A percentile compares a stretch with the other conserved stretches of the same genome.
phyloP scores from a whole-genome alignment of 2,113 vertebrate species.

The Natator depressus region DNA sequence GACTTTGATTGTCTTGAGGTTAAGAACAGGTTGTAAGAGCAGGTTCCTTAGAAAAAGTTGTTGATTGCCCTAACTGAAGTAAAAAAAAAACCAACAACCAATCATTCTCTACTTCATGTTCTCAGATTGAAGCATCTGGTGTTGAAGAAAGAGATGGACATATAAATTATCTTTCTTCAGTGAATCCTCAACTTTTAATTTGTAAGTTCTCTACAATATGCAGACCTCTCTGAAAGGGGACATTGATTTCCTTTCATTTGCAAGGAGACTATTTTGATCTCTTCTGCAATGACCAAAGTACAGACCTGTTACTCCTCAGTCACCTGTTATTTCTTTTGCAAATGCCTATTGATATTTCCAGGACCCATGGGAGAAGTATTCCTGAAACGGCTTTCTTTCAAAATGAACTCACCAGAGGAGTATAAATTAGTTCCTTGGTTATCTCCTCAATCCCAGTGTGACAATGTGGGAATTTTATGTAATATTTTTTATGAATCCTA shows the following conservation, averaged over 20 bases:
- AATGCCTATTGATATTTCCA: not conserved
- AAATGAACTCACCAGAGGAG: not conserved
- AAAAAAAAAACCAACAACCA: not conserved
- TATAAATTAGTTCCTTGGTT: not conserved
- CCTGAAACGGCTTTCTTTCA: not conserved
- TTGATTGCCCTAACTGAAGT: not conserved
- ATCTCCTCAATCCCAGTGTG: not conserved
- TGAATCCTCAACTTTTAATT: not conserved
- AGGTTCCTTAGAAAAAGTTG: not conserved
- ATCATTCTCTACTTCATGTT: not conserved
- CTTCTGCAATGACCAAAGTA: not conserved
- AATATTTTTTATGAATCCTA: too few species aligned
- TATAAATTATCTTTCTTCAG: not conserved
- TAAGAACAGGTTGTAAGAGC: not conserved
- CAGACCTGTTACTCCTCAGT: not conserved
- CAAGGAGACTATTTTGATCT: not conserved
- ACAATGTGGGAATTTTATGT: too few species aligned
- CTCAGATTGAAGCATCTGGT: not conserved
- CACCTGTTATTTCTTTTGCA: not conserved
- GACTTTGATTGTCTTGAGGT: not conserved
- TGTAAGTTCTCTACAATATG: not conserved
- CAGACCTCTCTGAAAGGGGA: not conserved
- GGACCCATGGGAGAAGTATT: not conserved
- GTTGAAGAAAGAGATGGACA: not conserved
- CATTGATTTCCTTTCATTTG: not conserved